Evolutionary conservation across 2,888 invertebrate genomes (phyloP).

Genomic region (Sarcophaga variegata): DNA sequence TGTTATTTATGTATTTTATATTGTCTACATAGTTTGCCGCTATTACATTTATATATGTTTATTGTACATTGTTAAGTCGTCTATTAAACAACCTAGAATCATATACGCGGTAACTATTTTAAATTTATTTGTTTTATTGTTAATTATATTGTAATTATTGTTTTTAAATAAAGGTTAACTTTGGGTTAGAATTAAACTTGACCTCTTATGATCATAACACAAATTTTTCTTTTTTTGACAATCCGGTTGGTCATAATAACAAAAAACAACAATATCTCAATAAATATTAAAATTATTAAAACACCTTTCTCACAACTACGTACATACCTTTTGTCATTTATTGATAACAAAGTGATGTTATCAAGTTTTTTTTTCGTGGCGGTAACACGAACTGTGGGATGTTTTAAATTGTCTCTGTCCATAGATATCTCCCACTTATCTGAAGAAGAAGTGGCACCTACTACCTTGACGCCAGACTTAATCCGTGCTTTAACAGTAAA

Average conservation of each 20-base stretch:
- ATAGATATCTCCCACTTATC: constrained; percentile 94
- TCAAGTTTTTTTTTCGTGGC: constrained; percentile 86
- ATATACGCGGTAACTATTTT: constrained; percentile 17
- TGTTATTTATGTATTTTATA: too few species aligned
- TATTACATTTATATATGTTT: background rate
- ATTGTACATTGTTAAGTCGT: constrained; percentile 2
- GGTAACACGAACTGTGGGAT: constrained; percentile 94
- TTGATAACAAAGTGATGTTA: constrained; percentile 38
- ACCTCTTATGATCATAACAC: too few species aligned
- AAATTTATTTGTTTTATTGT: background rate
- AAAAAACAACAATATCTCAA: too few species aligned
- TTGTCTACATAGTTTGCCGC: too few species aligned
- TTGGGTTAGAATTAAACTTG: background rate
- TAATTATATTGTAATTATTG: background rate
- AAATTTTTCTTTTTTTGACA: too few species aligned
- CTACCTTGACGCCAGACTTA: constrained; percentile 92
- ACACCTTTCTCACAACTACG: too few species aligned
- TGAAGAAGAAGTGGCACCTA: constrained; percentile 90
- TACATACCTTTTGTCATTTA: constrained; percentile 49
- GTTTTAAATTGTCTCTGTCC: constrained; percentile 90
- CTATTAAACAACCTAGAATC: background rate
- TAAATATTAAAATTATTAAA: too few species aligned
- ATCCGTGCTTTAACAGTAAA: constrained; percentile 95
- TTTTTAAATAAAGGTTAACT: constrained; percentile 2
- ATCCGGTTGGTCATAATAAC: too few species aligned